Evolutionary conservation across 2,797 vertebrate genomes (phyloP), one percentile per base, ranked within the genome.

Genomic region (Novumbra hubbsi): DNA sequence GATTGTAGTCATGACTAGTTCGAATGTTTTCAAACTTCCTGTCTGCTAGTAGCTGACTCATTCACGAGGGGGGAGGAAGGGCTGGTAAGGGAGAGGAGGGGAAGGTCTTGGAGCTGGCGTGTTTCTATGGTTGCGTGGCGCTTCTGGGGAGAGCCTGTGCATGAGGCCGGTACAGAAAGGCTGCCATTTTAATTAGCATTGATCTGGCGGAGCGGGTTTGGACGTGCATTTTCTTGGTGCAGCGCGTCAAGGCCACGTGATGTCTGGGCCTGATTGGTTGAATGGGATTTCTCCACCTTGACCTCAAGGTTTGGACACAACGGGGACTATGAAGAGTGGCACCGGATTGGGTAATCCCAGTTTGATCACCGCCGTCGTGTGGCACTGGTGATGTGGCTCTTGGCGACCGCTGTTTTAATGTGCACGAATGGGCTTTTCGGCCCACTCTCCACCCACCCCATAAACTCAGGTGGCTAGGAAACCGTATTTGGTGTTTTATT

Each of bases 121-220:
- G 91, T 92, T 92, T 90, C 91, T 92, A 91, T 90, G 91, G 91
- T 91, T 89, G 87, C 89, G 85, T 88, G 84, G 86, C 81, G 78
- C 83, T 81, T 83, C 80, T 32, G 80, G 19, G 80, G 19, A 83
- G 87, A 85, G 41, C 52, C 34, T 14, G 28, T 81, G 73, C 86
- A 82, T 50, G 49, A 66, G 80, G 87, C 83, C 81, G 87, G 86
- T 87, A 87, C 83, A 80, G 83, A 84, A 83, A 88, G 84, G 85
- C 80, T 81, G 87, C 85, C 83, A 38, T 14, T 24, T 24, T 83
- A 80, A 90, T 92, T 92, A 89, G 88, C 88, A 90, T 92, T 90
- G 87, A 90, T 89, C 87, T 86, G 86, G 81, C 86, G 78, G 70
- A 73, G 85, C 80, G 79, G 80, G 81, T 75, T 83, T 79, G 70